These are phyloP conservation scores for Geotrypetes seraphini DNA, from an alignment of 2,797 vertebrate genomes.

Conservation along the genomic window DNA sequence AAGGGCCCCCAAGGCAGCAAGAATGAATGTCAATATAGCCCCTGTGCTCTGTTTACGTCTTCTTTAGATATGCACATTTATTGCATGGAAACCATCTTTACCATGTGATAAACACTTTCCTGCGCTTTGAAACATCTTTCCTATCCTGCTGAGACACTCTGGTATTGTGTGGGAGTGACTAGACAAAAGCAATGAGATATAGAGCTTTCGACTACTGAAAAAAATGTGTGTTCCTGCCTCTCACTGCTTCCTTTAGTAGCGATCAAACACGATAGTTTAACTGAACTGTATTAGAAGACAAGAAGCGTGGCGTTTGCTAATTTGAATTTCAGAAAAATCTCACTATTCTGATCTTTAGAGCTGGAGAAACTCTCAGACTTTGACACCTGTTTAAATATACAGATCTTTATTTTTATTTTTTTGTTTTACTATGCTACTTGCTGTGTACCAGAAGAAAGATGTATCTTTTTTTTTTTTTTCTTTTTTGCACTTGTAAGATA, in stretches of 20 bases:
- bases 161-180: too few relatives aligned
- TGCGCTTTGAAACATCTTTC: too few relatives aligned
- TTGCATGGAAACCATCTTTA: too few relatives aligned
- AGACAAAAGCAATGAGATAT: not conserved
- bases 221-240: slow-evolving; percentile 8
- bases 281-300: slow-evolving; percentile 16
- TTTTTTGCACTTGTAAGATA: too few relatives aligned
- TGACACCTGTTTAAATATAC: slow-evolving; percentile 38
- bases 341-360: slow-evolving; percentile 30
- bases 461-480: too few relatives aligned
- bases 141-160: too few relatives aligned
- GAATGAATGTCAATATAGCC: too few relatives aligned
- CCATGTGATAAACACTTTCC: too few relatives aligned
- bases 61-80: too few relatives aligned
- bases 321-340: slow-evolving; percentile 36
- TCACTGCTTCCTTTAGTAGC: slow-evolving; percentile 4
- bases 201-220: not conserved
- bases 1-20: too few relatives aligned
- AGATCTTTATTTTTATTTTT: slow-evolving; percentile 22
- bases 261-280: slow-evolving; percentile 28
- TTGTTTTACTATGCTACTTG: slow-evolving; percentile 18
- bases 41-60: too few relatives aligned
- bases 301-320: slow-evolving; percentile 25
- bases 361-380: slow-evolving; percentile 23
- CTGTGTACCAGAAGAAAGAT: slow-evolving; percentile 8